These are phyloP conservation scores for Pituophis catenifer DNA, from an alignment of 2,113 vertebrate species.

Conservation along the genomic window DNA sequence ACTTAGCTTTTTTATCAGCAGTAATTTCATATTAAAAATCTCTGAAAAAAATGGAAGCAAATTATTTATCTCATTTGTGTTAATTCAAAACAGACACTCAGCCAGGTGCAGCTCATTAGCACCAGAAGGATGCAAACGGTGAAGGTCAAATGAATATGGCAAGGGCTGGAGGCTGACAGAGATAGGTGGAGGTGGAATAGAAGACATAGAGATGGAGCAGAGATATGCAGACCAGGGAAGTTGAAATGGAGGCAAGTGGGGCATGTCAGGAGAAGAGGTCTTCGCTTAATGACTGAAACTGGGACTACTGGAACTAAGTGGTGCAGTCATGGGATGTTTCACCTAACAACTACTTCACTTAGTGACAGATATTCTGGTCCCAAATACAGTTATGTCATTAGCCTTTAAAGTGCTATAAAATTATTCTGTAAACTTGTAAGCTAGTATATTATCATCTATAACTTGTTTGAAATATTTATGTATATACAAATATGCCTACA, in stretches of 20 bases:
- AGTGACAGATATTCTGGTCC: background rate
- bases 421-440: background rate
- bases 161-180: background rate
- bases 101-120: background rate
- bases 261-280: background rate
- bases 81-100: background rate
- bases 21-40: background rate
- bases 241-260: background rate
- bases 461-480: background rate
- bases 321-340: background rate
- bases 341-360: background rate
- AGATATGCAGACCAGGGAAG: background rate
- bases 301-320: background rate
- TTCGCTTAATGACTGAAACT: background rate
- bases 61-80: background rate
- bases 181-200: background rate
- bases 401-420: background rate
- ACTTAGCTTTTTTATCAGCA: background rate
- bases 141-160: background rate
- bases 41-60: background rate
- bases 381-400: background rate
- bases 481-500: background rate
- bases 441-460: background rate
- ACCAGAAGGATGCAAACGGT: background rate
- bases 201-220: background rate